Evolutionary conservation across 2,797 vertebrate species (phyloP).

Genomic region (Mareca strepera): DNA sequence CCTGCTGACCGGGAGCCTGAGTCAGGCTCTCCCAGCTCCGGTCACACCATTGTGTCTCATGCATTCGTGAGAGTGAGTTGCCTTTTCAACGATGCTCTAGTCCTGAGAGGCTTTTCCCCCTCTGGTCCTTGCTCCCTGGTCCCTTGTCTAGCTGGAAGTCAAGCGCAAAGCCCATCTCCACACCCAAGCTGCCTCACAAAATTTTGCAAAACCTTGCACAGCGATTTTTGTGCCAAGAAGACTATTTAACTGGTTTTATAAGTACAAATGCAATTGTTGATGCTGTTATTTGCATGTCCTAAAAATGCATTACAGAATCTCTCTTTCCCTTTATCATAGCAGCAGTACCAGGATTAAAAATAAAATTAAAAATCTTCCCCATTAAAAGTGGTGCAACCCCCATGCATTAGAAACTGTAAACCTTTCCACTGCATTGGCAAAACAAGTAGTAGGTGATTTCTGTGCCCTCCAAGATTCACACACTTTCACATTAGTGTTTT

Average conservation of each 20-base stretch:
- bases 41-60: neutral
- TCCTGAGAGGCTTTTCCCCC: neutral
- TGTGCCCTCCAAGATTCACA: neutral
- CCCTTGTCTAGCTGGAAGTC: neutral
- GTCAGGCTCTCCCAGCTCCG: neutral
- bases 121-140: neutral
- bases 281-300: accelerated
- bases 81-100: neutral
- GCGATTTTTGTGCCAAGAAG: neutral
- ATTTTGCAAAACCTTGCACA: neutral
- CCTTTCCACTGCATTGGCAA: neutral
- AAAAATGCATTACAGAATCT: neutral
- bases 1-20: neutral
- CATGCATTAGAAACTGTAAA: constrained; percentile 10
- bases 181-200: neutral
- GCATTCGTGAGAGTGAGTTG: accelerated
- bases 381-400: neutral
- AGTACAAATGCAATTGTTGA: neutral
- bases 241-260: neutral
- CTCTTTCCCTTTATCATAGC: neutral
- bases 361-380: neutral
- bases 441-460: neutral
- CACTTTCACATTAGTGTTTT: neutral
- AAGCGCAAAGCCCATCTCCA: neutral
- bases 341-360: neutral